A percentile compares a stretch with the other conserved stretches of the same genome.
Evolutionary conservation across 1,140 invertebrate species (phyloP).

Genomic region (Oscheius sp.): DNA sequence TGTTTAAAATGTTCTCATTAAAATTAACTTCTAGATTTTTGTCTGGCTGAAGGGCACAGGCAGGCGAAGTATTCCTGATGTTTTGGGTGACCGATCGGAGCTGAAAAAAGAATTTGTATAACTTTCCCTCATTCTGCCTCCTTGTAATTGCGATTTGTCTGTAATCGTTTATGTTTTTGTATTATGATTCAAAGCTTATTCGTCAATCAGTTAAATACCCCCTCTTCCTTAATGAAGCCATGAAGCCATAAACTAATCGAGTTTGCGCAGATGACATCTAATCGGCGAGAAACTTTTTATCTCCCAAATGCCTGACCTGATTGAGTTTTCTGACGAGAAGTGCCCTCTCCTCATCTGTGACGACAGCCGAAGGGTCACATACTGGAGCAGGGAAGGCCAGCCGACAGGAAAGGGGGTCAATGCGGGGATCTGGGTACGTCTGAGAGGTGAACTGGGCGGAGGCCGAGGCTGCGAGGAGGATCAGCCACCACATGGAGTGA

Average conservation of each 20-base stretch:
- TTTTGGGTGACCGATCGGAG: slow-evolving; percentile 49
- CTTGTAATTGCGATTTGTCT: no score
- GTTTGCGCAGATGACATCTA: slow-evolving; percentile 8
- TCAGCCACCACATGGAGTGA: background rate
- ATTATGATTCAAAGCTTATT: no score
- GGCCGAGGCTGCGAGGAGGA: background rate
- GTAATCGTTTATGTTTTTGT: no score
- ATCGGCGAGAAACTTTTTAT: background rate
- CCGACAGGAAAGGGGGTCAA: slow-evolving; percentile 45
- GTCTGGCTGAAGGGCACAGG: slow-evolving; percentile 45
- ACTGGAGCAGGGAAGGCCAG: slow-evolving; percentile 50
- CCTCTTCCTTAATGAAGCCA: no score
- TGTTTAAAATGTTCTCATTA: background rate
- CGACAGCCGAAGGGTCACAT: slow-evolving; percentile 56
- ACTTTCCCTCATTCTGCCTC: no score
- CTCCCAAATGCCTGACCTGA: slow-evolving; percentile 23
- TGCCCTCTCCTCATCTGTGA: slow-evolving; percentile 53
- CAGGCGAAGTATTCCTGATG: slow-evolving; percentile 53
- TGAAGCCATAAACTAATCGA: no score
- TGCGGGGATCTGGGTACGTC: slow-evolving; percentile 55
- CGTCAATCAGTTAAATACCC: no score
- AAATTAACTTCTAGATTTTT: slow-evolving; percentile 43
- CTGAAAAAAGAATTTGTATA: slow-evolving; percentile 45
- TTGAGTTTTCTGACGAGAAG: slow-evolving; percentile 38
- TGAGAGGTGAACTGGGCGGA: slow-evolving; percentile 52